Conservation (phyloP, 2,113 vertebrate genomes). For the Bettongia penicillata region DNA sequence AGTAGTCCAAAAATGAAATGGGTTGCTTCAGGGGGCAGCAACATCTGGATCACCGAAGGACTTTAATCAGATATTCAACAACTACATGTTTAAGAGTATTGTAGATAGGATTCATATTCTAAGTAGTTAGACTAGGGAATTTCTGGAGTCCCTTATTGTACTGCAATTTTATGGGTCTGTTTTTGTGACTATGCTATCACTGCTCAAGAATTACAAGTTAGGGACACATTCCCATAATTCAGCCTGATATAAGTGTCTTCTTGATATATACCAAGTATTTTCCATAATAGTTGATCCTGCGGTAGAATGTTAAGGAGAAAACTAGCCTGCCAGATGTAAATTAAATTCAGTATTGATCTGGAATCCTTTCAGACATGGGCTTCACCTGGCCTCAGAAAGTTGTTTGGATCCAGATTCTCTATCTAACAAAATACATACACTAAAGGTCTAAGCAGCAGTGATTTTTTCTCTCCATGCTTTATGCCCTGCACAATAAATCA, state of each 20-base stretch:
- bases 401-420: background rate
- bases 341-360: background rate
- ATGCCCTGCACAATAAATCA: background rate
- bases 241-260: background rate
- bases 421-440: background rate
- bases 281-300: background rate
- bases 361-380: background rate
- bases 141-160: background rate
- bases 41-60: background rate
- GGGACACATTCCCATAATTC: background rate
- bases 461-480: background rate
- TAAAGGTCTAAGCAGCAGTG: background rate
- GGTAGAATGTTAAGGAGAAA: background rate
- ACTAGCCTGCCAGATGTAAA: background rate
- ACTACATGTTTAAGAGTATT: background rate
- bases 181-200: background rate
- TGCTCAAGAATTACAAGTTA: background rate
- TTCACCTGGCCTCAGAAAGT: background rate
- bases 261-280: background rate
- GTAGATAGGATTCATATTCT: background rate
- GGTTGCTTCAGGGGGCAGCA: background rate
- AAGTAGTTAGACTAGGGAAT: background rate
- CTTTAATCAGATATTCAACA: background rate
- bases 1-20: background rate
- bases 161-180: background rate